Percentiles rank a stretch among this genome's conserved stretches.
Conservation (phyloP, 2,888 invertebrate genomes). For the Stegophylla sp. region DNA sequence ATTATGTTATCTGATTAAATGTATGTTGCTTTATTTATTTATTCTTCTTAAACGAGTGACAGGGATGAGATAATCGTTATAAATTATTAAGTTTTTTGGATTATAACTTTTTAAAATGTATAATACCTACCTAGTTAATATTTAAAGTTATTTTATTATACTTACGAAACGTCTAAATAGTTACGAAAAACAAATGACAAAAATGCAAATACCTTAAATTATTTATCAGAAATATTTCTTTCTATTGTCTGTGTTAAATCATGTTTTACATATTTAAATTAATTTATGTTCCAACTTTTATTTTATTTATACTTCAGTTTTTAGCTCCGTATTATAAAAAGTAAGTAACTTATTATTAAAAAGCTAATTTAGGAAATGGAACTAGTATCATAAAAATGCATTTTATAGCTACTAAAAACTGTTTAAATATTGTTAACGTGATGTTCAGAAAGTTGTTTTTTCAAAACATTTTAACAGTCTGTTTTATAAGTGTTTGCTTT, state of each 20-base stretch:
- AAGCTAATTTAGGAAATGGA: neutral
- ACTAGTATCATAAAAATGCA: neutral
- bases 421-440: conserved; percentile 9
- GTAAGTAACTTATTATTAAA: conserved; percentile 2
- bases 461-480: conserved; percentile 2
- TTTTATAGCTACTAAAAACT: conserved; percentile 17
- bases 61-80: neutral
- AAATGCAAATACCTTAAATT: no score
- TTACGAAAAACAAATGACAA: neutral
- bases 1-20: neutral
- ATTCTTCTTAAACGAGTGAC: neutral
- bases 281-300: neutral
- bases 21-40: no score
- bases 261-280: neutral
- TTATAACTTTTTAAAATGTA: neutral
- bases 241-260: no score
- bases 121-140: neutral
- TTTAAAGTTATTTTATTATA: neutral
- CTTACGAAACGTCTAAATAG: neutral
- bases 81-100: neutral
- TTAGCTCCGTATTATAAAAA: neutral
- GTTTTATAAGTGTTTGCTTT: neutral
- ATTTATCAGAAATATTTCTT: no score
- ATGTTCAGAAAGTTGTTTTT: neutral
- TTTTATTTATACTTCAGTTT: neutral